Evolutionary conservation across 1,140 invertebrate species (phyloP), one percentile per base, ranked within the genome.

Genomic region (Holcopasites calliopsidis): DNA sequence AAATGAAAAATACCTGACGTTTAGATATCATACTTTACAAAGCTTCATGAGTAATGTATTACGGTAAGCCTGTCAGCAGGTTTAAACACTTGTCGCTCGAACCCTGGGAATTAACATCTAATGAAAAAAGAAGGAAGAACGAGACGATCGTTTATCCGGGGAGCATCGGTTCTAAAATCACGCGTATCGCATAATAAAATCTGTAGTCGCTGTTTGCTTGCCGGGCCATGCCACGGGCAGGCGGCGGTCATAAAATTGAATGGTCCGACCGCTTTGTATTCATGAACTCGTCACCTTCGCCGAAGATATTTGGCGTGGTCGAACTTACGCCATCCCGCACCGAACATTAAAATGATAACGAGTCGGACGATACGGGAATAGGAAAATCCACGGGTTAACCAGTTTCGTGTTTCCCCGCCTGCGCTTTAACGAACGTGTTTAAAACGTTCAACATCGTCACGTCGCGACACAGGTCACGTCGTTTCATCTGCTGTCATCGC

Each of bases 231-330:
- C 76, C 69, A 60, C 38, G 54, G 61, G 35, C 44, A 65, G 76
- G 73, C 55, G 64, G 69, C 16, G 49, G 69, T 73, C 68, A 50
- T 80, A 86, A 86, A 87, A 84, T 86, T 69, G 83, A 87, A 86
- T 79, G 61, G 68, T 57, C 65, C 70, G 76, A 76, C 84, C 80
- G 78, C 65, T 87, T 87, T 86, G 69, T 86, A 87, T 87, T 87
- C 86, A 87, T 87, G 86, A 87, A 87, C 87, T 87, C 85, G 78
- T 85, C 83, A 85, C 71, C 68, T 83, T 77, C 50, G n/a, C n/a
- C 26, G 57, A 76, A 69, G 38, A 72, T 80, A 78, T 81, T 82
- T 76, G 73, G 47, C 26, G 23, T 18, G 40, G 57, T 11, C 55
- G 64, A 84, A 77, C 40, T 84, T 84, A 35, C 64, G 40, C 54